Evolutionary conservation across 2,797 vertebrate species (phyloP).

Genomic region (Clarias laeviceps): DNA sequence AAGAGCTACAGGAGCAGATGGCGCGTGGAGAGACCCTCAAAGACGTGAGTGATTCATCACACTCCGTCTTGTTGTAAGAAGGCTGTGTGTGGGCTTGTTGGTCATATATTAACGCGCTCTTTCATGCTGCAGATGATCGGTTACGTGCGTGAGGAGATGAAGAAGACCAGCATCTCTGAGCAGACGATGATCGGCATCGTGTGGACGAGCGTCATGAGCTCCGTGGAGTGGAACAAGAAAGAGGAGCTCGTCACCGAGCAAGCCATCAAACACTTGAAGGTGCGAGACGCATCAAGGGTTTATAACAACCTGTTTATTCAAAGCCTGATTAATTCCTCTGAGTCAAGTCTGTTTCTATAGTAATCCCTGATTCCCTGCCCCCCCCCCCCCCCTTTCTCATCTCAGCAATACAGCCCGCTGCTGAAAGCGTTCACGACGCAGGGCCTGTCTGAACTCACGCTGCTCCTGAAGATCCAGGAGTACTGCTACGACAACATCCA

Average conservation of each 20-base stretch:
- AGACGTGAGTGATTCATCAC: constrained; percentile 75
- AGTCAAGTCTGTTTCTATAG: not conserved
- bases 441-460: constrained; percentile 92
- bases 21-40: constrained; percentile 88
- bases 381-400: no score
- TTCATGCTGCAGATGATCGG: constrained; percentile 80
- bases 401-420: constrained; percentile 94
- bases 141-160: constrained; percentile 94
- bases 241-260: constrained; percentile 97
- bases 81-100: not conserved
- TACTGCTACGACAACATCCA: constrained; percentile 99
- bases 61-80: not conserved
- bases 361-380: no score
- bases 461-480: constrained; percentile 96
- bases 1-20: constrained; percentile 95
- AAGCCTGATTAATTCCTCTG: no score
- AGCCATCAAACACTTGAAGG: constrained; percentile 99
- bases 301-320: no score
- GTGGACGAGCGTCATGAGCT: constrained; percentile 94
- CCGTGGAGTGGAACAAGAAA: constrained; percentile 96
- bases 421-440: constrained; percentile 95
- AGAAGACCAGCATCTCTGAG: constrained; percentile 89
- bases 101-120: not conserved
- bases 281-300: constrained; percentile 52
- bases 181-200: constrained; percentile 89